Evolutionary conservation across 2,888 invertebrate species (phyloP), one percentile per base, ranked within the genome.

Genomic region (Aleiodes alternator): DNA sequence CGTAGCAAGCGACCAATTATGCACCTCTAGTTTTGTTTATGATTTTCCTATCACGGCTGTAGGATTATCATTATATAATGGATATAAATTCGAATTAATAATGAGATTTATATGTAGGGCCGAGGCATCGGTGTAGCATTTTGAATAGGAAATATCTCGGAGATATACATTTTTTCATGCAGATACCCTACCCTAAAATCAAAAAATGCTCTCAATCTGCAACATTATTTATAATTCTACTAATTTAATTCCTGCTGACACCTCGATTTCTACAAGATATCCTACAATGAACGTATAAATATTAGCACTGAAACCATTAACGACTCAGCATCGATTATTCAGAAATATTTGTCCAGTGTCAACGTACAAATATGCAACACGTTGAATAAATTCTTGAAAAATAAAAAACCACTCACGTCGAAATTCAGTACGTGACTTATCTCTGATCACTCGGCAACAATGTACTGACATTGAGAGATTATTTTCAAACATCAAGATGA

Each of bases 241-340:
- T 56, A 6, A 56, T 61, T 38, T 61, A 61, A 2, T 23, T 56
- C 29, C 56, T 56, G 59, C 34, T 61, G 59, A 61, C 59, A 34
- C 59, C 12, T 11, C 12, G 11, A 61, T n/a, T 61, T 34, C 14
- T 9, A 34, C 31, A 14, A 8, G 34, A 29, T 23, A 38, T 61
- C 14, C 59, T 5, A 6, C 56, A 23, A 56, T 12, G 38, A 12
- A 29, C 12, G n/a, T 61, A 38, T n/a, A 61, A 61, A 61, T 61
- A 61, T 61, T 61, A 31, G 59, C 31, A 7, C 38, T 56, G 29
- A 56, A 56, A 56, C 6, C 56, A 29, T 12, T 29, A 12, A 56
- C 56, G 56, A 55, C 14, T 55, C 61, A 61, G 61, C 61, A 61
- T 61, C 61, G 14, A 61, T 61, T 61, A 38, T 61, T 43, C 43